Percentiles rank a stretch among this genome's conserved stretches.
Conservation (phyloP, 2,888 invertebrate species). For the Pammene fasciana region DNA sequence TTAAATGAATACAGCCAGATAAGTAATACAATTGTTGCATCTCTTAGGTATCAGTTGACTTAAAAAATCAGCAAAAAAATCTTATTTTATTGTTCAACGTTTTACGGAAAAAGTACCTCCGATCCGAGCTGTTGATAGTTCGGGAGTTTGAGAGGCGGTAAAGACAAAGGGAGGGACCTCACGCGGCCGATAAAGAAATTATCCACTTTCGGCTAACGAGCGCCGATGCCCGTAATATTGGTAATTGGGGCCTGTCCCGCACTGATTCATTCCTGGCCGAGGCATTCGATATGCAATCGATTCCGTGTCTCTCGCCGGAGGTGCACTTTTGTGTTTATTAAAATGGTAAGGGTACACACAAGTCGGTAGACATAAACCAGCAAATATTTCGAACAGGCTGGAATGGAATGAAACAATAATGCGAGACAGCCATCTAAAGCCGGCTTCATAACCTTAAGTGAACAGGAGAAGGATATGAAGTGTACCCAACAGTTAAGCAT, state of each 20-base stretch:
- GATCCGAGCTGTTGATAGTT: constrained; percentile 23
- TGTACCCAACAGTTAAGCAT: too few relatives aligned
- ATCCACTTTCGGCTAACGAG: constrained; percentile 71
- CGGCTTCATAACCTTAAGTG: too few relatives aligned
- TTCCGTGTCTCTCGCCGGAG: constrained; percentile 12
- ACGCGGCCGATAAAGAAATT: constrained; percentile 77
- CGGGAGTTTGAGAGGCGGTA: constrained; percentile 42
- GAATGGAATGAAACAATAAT: too few relatives aligned
- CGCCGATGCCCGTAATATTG: constrained; percentile 51
- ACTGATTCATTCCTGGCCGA: constrained; percentile 44
- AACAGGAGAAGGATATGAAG: too few relatives aligned
- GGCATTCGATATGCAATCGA: constrained; percentile 26
- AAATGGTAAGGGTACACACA: not conserved
- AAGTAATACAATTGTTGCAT: too few relatives aligned
- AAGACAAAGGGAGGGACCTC: constrained; percentile 64
- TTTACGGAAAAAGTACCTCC: not conserved
- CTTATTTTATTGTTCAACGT: not conserved
- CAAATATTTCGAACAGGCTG: too few relatives aligned
- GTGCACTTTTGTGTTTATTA: constrained; percentile 5
- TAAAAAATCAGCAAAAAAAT: too few relatives aligned
- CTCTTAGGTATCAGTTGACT: too few relatives aligned
- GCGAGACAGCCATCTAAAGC: too few relatives aligned
- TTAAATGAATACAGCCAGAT: too few relatives aligned
- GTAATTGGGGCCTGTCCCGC: constrained; percentile 62
- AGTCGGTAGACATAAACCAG: not conserved